These are phyloP conservation scores for Poliocrania exsul DNA, from an alignment of 2,797 vertebrate genomes.

Conservation along the genomic window DNA sequence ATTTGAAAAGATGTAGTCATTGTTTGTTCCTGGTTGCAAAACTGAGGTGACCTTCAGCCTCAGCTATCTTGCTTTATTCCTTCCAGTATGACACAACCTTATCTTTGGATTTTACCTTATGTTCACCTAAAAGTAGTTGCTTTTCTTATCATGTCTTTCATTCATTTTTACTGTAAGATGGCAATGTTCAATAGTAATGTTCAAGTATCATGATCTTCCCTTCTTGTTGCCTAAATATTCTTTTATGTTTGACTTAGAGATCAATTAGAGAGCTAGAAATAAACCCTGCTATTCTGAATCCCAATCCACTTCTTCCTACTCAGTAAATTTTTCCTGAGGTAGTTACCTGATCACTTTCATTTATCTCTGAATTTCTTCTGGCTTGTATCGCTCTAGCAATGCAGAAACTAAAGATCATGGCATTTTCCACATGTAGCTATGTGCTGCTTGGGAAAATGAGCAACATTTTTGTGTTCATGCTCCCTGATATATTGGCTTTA, in stretches of 20 bases:
- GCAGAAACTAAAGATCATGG: background rate
- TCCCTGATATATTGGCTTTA: background rate
- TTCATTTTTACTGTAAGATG: background rate
- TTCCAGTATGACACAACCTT: background rate
- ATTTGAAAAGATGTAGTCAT: background rate
- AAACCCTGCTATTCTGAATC: background rate
- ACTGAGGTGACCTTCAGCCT: background rate
- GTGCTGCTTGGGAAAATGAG: background rate
- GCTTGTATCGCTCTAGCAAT: background rate
- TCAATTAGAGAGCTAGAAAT: background rate
- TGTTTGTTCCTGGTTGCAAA: conserved; percentile 15
- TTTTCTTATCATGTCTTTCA: background rate
- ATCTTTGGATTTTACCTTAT: background rate
- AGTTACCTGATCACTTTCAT: background rate
- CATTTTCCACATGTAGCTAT: background rate
- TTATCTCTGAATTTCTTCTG: background rate
- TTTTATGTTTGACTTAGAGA: background rate
- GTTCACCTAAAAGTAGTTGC: background rate
- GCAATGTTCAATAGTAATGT: background rate
- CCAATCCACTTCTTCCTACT: background rate
- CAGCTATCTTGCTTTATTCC: background rate
- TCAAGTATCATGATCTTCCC: background rate
- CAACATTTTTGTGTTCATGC: background rate
- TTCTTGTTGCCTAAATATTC: background rate
- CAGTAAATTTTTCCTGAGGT: background rate